Evolutionary conservation across 2,888 invertebrate species (phyloP), one percentile per base, ranked within the genome.

Genomic region (Acanthosepion lycidas): DNA sequence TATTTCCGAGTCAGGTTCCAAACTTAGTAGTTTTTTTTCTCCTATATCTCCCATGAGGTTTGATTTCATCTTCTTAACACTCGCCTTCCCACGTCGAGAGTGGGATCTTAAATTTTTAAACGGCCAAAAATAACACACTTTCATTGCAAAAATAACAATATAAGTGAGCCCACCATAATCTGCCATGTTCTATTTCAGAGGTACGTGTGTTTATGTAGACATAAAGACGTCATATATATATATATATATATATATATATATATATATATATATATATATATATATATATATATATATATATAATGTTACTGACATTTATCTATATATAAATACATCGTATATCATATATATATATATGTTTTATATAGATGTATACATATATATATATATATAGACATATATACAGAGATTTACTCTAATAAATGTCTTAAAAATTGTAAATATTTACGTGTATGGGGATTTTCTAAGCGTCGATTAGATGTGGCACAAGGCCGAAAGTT

Each of bases 91-190:
- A 78, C 78, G 78, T n/a, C 9, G 78, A 23, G 78, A n/a, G n/a
- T n/a, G n/a, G 15, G 78, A 78, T 78, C 78, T 78, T 78, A 8
- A 78, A 78, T 33, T 78, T 78, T 78, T 15, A 78, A 78, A 78
- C 78, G n/a, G 78, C 78, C 78, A 78, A 78, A 78, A 18, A 78
- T 78, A 78, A 78, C 78, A 78, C 78, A 78, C 33, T 78, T 18
- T 78, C 78, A 78, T 78, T 78, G 78, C 78, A 78, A 78, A 78
- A 78, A 78, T 78, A 78, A 78, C 78, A 78, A 78, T 78, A 78
- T 78, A 78, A 78, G 78, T 9, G 78, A 78, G 78, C 78, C 78
- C 78, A 78, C 78, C n/a, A 78, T 78, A 78, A 78, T 78, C 78
- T 78, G 78, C n/a, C n/a, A 33, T 78, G n/a, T n/a, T n/a, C 33